Percentiles rank a stretch among this genome's conserved stretches.
phyloP scores from a whole-genome alignment of 2,888 invertebrate species.

The Drosophila nigricruria region DNA sequence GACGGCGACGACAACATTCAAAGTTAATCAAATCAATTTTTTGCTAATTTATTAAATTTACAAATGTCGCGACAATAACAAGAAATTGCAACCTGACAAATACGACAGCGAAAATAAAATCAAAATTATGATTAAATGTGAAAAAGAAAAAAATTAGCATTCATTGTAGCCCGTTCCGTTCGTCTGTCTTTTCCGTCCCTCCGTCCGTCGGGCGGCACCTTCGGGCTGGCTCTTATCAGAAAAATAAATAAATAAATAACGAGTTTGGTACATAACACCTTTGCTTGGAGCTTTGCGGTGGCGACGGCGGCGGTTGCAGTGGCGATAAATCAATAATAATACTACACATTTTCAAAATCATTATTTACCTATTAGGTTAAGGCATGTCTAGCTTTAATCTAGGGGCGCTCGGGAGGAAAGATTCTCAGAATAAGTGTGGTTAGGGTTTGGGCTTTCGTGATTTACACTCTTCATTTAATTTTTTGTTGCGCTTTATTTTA shows the following conservation, averaged over 20 bases:
- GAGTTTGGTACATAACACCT: slow-evolving; percentile 75
- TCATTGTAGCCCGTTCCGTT: slow-evolving; percentile 33
- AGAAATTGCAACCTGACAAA: slow-evolving; percentile 70
- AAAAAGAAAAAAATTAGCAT: slow-evolving; percentile 68
- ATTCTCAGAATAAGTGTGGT: slow-evolving; percentile 67
- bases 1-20: slow-evolving; percentile 47
- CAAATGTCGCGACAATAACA: slow-evolving; percentile 67
- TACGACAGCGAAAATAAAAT: slow-evolving; percentile 38
- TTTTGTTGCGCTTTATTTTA: slow-evolving; percentile 63
- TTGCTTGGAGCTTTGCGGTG: slow-evolving; percentile 45
- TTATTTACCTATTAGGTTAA: slow-evolving; percentile 63
- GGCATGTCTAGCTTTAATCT: slow-evolving; percentile 26
- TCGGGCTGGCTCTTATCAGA: slow-evolving; percentile 67
- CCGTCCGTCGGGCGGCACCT: slow-evolving; percentile 17
- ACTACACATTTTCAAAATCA: slow-evolving; percentile 61
- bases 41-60: slow-evolving; percentile 79
- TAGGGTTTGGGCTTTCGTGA: slow-evolving; percentile 64
- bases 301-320: slow-evolving; percentile 38
- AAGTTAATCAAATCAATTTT: slow-evolving; percentile 80
- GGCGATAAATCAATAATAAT: slow-evolving; percentile 78
- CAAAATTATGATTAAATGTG: slow-evolving; percentile 54
- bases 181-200: slow-evolving; percentile 9
- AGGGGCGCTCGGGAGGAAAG: slow-evolving; percentile 24
- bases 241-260: slow-evolving; percentile 79
- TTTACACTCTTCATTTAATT: slow-evolving; percentile 76